Evolutionary conservation across 2,888 invertebrate species (phyloP).

Genomic region (Seladonia tumulorum): DNA sequence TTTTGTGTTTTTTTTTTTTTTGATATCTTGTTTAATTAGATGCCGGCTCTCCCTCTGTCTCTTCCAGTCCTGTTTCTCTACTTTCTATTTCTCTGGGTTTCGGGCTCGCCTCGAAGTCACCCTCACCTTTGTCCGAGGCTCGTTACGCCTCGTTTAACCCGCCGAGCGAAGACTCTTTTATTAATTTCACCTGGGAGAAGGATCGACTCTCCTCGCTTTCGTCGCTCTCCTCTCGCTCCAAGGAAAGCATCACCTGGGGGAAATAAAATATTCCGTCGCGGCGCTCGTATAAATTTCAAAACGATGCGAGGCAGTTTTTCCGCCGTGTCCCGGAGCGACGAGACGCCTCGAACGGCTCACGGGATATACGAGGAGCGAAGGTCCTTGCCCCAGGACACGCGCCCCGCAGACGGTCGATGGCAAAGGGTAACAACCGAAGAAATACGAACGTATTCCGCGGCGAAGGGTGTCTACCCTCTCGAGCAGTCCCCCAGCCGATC

Average conservation of each 20-base stretch:
- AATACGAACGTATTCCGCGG: slow-evolving; percentile 62
- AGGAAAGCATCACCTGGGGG: slow-evolving; percentile 4
- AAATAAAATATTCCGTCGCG: slow-evolving; percentile 31
- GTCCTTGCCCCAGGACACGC: slow-evolving; percentile 82
- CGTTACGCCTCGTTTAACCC: slow-evolving; percentile 6
- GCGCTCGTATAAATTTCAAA: slow-evolving; percentile 34
- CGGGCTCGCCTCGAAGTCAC: neutral
- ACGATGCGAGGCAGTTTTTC: slow-evolving; percentile 11
- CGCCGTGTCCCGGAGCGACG: slow-evolving; percentile 10
- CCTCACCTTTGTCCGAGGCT: slow-evolving; percentile 1
- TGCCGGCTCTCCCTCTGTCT: neutral
- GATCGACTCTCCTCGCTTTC: neutral
- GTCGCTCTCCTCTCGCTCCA: too few species aligned
- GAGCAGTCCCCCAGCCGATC: slow-evolving; percentile 26
- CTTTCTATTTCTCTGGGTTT: slow-evolving; percentile 7
- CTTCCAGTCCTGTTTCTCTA: neutral
- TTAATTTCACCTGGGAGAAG: neutral
- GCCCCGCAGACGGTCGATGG: slow-evolving; percentile 81
- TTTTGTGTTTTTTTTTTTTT: slow-evolving; percentile 7
- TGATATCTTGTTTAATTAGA: slow-evolving; percentile 51
- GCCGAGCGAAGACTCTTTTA: neutral
- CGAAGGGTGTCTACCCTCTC: slow-evolving; percentile 55
- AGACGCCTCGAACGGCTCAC: slow-evolving; percentile 51
- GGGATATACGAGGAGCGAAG: slow-evolving; percentile 71
- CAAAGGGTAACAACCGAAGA: slow-evolving; percentile 79